Conservation (phyloP, 2,797 vertebrate species). For the Crax fasciolata region DNA sequence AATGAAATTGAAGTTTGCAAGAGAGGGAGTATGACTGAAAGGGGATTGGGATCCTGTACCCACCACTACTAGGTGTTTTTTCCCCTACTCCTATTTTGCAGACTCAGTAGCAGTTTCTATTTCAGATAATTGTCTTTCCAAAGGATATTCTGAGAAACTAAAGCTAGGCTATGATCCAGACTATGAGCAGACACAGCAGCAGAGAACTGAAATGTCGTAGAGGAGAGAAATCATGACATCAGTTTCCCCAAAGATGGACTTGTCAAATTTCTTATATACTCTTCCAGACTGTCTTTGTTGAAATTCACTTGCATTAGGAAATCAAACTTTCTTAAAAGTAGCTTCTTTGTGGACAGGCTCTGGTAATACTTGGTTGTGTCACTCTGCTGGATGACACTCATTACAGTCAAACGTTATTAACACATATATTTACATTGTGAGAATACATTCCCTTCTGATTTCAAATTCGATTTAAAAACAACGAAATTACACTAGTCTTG, state of each 20-base stretch:
- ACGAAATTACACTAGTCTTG: not conserved
- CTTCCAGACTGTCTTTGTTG: not conserved
- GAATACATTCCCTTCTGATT: not conserved
- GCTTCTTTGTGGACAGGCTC: not conserved
- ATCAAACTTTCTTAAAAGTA: not conserved
- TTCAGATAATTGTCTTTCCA: not conserved
- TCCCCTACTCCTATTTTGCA: not conserved
- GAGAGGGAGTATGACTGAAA: not conserved
- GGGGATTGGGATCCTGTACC: not conserved
- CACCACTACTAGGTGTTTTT: rapidly evolving
- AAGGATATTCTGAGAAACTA: not conserved
- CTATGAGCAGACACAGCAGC: rapidly evolving
- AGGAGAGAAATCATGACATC: not conserved
- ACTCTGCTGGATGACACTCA: rapidly evolving
- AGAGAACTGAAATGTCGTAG: not conserved
- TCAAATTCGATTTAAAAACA: not conserved
- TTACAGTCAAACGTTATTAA: not conserved
- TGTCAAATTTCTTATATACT: not conserved
- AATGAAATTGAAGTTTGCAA: not conserved
- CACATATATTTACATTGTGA: not conserved
- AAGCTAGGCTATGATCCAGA: not conserved
- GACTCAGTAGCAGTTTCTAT: not conserved
- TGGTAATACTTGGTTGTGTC: not conserved
- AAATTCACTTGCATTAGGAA: not conserved
- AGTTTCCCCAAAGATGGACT: not conserved